Base-by-base conservation (phyloP, 2,113 vertebrate genomes). In the Corydoras sp. region DNA sequence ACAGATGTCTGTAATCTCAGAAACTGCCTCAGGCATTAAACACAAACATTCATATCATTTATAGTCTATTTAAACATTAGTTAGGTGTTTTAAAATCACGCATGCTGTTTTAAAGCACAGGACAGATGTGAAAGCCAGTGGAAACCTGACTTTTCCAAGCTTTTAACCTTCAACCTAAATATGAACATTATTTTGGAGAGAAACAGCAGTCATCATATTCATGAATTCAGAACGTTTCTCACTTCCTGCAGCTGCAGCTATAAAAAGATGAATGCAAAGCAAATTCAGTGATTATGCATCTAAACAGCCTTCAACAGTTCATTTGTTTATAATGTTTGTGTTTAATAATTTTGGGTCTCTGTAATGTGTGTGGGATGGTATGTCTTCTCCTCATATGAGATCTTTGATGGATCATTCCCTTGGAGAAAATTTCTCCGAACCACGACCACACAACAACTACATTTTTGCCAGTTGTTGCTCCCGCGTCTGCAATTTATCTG, bases 31-130 rank as follows among this genome's bases (percentile, higher is more conserved):
- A 73, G 79, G 68, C 77, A 29, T 61, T 56, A 59, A 71, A 69
- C 71, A 49, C 51, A 60, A 62, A 43, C 76, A 68, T 83, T 85
- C 70, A 58, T 68, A 67, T 64, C 66, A 60, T 14, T 85, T 77
- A 84, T 78, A 75, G 73, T 43, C 69, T 62, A 74, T 76, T 78
- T 83, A 83, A 85, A 87, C 32, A 59, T 65, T 69, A 71, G 82
- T 53, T 3, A 75, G 48, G 72, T 72, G 64, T 76, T 62, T 80
- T 76, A 81, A 81, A 80, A 58, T 58, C 30, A 51, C 10, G 13
- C 50, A 10, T 51, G 14, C 10, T 61, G 50, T 43, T 56, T 15
- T 2, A 55, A 35, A 32, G 48, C 66, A 9, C 48, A 53, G 24
- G 14, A 9, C 14, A 11, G 7, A 55, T 30, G 10, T n/a, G n/a